phyloP scores from a whole-genome alignment of 37 sponge, comb jelly and placozoan species.

The Hormiphora californensis region DNA sequence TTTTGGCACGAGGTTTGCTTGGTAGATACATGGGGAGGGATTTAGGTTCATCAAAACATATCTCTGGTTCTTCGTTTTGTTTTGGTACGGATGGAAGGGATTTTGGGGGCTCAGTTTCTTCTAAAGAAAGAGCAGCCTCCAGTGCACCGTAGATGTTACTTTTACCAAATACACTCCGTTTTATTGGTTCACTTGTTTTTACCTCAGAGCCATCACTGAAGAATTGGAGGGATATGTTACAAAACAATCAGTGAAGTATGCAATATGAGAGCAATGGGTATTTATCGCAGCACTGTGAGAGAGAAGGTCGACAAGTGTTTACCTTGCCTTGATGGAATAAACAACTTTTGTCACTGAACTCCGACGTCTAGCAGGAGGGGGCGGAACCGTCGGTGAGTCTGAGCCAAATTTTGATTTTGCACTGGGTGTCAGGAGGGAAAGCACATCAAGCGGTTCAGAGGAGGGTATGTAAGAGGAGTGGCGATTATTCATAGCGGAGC shows the following conservation, averaged over 20 bases:
- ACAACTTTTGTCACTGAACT: background rate
- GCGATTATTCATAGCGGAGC: no score
- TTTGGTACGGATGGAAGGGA: no score
- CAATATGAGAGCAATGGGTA: no score
- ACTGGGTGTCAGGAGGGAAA: conserved; percentile 16
- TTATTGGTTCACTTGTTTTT: background rate
- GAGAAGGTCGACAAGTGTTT: background rate
- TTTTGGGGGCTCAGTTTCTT: no score
- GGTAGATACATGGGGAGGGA: no score
- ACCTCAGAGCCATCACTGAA: conserved; percentile 25
- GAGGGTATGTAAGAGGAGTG: no score
- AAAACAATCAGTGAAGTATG: background rate
- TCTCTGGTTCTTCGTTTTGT: no score
- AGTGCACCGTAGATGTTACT: background rate
- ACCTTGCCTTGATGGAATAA: conserved; percentile 4
- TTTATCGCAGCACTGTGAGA: background rate
- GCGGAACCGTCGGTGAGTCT: background rate
- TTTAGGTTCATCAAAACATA: no score
- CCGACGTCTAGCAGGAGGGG: no score
- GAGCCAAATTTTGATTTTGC: conserved; percentile 1
- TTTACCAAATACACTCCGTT: background rate
- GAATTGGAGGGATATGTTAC: background rate
- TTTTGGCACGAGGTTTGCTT: no score
- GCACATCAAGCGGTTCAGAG: background rate
- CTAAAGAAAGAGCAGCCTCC: background rate